Evolutionary conservation across 2,888 invertebrate species (phyloP).

Genomic region (Leptinotarsa juncta): DNA sequence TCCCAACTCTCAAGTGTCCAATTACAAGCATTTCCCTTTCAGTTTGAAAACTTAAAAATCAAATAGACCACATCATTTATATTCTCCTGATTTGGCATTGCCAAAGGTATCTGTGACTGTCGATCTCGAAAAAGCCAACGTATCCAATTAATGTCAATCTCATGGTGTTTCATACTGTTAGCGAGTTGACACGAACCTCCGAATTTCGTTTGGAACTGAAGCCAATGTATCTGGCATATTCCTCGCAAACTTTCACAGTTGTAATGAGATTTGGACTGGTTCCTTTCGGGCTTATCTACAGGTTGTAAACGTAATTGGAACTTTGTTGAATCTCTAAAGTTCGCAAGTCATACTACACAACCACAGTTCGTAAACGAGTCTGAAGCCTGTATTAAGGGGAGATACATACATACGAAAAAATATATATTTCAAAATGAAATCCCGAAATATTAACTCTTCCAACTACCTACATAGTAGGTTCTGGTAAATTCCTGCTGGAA

Average conservation of each 20-base stretch:
- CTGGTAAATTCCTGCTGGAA: no score
- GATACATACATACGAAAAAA: no score
- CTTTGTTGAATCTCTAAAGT: no score
- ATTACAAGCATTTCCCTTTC: conserved; percentile 17
- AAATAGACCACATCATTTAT: conserved; percentile 27
- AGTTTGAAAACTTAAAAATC: conserved; percentile 8
- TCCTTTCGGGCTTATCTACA: no score
- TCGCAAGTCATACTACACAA: no score
- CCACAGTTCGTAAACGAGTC: no score
- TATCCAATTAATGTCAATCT: conserved; percentile 53
- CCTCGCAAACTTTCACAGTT: conserved; percentile 4
- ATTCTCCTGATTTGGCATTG: conserved; percentile 42
- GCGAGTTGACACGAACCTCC: conserved; percentile 33
- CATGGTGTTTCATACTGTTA: conserved; percentile 38
- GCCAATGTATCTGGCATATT: conserved; percentile 2
- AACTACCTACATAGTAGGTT: no score
- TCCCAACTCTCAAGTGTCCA: conserved; percentile 14
- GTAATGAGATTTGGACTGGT: conserved; percentile 2
- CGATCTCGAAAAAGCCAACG: conserved; percentile 40
- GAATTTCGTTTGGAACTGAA: conserved; percentile 30
- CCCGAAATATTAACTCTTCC: no score
- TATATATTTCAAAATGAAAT: no score
- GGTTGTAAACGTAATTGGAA: no score
- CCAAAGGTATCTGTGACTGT: conserved; percentile 40
- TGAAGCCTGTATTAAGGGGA: no score